phyloP scores from a whole-genome alignment of 2,113 vertebrate species.

The Paracanthobrama guichenoti region DNA sequence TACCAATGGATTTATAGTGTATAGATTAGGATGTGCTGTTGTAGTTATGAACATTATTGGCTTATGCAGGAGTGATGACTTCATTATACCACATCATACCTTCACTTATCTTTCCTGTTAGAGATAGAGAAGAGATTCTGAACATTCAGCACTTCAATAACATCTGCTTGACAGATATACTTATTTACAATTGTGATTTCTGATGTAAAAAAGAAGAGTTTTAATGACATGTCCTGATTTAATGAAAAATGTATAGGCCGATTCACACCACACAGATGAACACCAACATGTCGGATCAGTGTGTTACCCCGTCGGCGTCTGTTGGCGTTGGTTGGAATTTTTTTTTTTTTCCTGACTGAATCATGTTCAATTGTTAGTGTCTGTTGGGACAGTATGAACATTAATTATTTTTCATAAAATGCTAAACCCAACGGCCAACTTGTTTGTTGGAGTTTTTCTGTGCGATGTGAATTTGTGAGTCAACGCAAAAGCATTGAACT shows the following conservation, averaged over 20 bases:
- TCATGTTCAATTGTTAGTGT: too few species aligned
- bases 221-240: neutral
- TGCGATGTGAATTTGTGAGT: neutral
- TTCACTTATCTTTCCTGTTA: neutral
- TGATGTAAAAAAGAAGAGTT: neutral
- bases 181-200: neutral
- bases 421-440: too few species aligned
- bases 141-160: constrained; percentile 11
- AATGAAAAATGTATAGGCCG: neutral
- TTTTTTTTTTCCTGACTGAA: too few species aligned
- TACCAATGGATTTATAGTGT: neutral
- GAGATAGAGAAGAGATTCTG: neutral
- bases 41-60: neutral
- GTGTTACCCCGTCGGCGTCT: too few species aligned
- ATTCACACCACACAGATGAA: too few species aligned
- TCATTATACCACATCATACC: neutral
- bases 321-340: too few species aligned
- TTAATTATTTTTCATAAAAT: too few species aligned
- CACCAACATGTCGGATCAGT: too few species aligned
- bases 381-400: too few species aligned
- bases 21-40: neutral
- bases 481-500: neutral
- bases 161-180: neutral
- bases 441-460: too few species aligned
- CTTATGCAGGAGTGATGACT: neutral